Percentiles rank a stretch among this genome's conserved stretches.
phyloP scores from a whole-genome alignment of 2,113 vertebrate species.

The Phyllopteryx taeniolatus region DNA sequence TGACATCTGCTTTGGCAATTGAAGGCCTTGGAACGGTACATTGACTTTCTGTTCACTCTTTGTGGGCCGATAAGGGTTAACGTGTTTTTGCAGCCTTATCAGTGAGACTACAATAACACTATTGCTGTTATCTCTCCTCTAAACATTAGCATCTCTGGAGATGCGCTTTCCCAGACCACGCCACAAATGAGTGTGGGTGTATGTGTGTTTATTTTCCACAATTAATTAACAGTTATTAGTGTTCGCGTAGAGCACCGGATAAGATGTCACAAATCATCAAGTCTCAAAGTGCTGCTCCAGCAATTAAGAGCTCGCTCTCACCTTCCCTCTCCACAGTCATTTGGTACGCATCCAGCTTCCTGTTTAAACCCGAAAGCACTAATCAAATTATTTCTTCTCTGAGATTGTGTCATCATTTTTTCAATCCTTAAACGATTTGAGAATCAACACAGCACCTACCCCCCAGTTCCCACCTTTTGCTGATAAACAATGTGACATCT shows the following conservation, averaged over 20 bases:
- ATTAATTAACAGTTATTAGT: constrained; percentile 99
- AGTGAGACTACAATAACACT: constrained; percentile 65
- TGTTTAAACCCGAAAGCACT: constrained; percentile 91
- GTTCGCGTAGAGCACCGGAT: constrained; percentile 86
- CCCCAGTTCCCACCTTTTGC: constrained; percentile 24
- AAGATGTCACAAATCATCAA: constrained; percentile 98
- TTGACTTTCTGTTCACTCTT: constrained; percentile 71
- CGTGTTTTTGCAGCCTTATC: constrained; percentile 66
- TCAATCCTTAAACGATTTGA: constrained; percentile 85
- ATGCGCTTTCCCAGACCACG: constrained; percentile 80
- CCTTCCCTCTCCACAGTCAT: constrained; percentile 84
- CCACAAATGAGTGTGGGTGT: constrained; percentile 59
- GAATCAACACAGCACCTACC: constrained; percentile 56
- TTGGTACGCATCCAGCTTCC: constrained; percentile 91
- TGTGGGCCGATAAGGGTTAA: constrained; percentile 68
- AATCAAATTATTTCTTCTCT: constrained; percentile 96
- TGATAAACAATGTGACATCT: constrained; percentile 38
- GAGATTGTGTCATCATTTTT: constrained; percentile 88
- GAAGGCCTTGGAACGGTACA: constrained; percentile 59
- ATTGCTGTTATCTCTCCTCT: constrained; percentile 32
- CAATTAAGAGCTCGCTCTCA: constrained; percentile 96
- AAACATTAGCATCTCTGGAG: constrained; percentile 40
- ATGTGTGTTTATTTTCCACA: constrained; percentile 79
- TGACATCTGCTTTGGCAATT: constrained; percentile 69
- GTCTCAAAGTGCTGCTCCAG: constrained; percentile 93